Percentiles rank a stretch among this genome's conserved stretches.
Evolutionary conservation across 2,797 vertebrate genomes (phyloP).

Genomic region (Pantherophis alleghaniensis): DNA sequence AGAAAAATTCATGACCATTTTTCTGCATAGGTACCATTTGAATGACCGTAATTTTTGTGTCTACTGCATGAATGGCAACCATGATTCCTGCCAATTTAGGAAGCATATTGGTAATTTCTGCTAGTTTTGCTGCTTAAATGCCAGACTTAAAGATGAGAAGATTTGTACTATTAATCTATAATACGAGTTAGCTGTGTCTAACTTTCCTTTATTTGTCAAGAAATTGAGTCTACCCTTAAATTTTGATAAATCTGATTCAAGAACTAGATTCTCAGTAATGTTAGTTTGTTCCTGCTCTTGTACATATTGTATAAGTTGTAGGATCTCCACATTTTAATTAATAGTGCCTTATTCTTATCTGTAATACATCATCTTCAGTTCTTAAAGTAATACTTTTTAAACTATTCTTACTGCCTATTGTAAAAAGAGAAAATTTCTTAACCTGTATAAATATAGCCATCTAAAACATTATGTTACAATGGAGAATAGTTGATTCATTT

Average conservation of each 20-base stretch:
- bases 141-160: neutral
- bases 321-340: neutral
- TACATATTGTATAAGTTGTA: neutral
- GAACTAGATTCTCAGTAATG: neutral
- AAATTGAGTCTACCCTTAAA: neutral
- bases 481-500: conserved; percentile 10
- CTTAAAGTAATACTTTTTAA: neutral
- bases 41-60: neutral
- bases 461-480: neutral
- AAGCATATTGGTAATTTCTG: rapidly evolving
- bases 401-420: neutral
- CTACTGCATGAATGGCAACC: neutral
- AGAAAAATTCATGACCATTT: neutral
- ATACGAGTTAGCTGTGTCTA: neutral
- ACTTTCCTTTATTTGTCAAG: neutral
- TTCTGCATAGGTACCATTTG: rapidly evolving
- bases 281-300: neutral
- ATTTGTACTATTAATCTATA: neutral
- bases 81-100: neutral
- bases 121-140: conserved; percentile 12
- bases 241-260: neutral
- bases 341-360: neutral
- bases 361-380: neutral
- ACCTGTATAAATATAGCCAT: neutral
- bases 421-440: neutral